Evolutionary conservation across 2,888 invertebrate genomes (phyloP).

Genomic region (Drosophila tripunctata): DNA sequence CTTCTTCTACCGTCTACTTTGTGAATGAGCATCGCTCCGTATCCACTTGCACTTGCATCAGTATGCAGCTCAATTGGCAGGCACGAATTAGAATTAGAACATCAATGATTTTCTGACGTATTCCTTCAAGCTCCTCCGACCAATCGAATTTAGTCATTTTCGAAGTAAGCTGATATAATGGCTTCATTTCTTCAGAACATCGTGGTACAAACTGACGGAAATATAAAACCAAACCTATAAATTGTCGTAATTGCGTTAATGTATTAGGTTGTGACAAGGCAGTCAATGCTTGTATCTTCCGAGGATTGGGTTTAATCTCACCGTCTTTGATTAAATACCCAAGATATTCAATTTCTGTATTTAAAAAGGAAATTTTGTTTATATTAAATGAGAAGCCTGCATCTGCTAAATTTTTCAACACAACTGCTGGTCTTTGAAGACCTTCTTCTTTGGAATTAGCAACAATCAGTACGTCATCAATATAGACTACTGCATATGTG

Average conservation of each 20-base stretch:
- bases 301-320: slow-evolving; percentile 6
- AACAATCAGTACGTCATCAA: not conserved
- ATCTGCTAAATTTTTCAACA: not conserved
- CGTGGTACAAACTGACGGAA: slow-evolving; percentile 9
- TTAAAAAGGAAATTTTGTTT: not conserved
- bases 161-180: slow-evolving; percentile 7
- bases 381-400: slow-evolving; percentile 16
- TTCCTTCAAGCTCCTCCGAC: not conserved
- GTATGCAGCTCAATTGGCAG: not conserved
- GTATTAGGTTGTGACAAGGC: not conserved
- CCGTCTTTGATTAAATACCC: not conserved
- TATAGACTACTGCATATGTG: not conserved
- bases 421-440: no score
- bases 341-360: slow-evolving; percentile 9
- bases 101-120: slow-evolving; percentile 3
- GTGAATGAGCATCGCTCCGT: no score
- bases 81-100: not conserved
- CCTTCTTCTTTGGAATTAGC: not conserved
- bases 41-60: not conserved
- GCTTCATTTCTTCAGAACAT: slow-evolving; percentile 9
- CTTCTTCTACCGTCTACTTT: no score
- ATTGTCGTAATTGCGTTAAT: slow-evolving; percentile 4
- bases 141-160: slow-evolving; percentile 5
- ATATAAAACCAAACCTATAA: slow-evolving; percentile 3
- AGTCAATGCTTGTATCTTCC: not conserved